A percentile compares a stretch with the other conserved stretches of the same genome.
These are phyloP conservation scores for Notodromas monacha DNA, from an alignment of 2,888 invertebrate genomes.

Conservation along the genomic window DNA sequence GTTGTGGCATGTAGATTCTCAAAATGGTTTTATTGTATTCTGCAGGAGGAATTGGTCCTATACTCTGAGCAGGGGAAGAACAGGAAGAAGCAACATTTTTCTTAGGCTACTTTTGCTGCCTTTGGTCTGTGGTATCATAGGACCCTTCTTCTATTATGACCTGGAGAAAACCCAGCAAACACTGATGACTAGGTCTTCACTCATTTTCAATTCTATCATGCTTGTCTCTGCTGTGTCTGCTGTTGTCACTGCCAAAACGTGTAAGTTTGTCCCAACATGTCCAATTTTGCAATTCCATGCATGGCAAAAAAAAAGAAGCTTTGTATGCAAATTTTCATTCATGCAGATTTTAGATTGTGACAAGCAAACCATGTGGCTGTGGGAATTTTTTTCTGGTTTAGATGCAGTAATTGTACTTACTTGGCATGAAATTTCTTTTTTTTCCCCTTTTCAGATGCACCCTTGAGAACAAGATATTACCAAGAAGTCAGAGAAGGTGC, in stretches of 20 bases:
- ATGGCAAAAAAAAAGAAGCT: no score
- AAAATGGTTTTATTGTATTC: neutral
- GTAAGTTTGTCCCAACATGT: no score
- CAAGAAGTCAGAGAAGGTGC: constrained; percentile 63
- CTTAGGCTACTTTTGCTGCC: constrained; percentile 22
- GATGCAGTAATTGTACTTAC: constrained; percentile 5
- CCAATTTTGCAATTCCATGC: no score
- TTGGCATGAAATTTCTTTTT: constrained; percentile 7
- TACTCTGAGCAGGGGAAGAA: neutral
- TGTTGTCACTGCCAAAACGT: constrained; percentile 30
- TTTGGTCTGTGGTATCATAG: constrained; percentile 33
- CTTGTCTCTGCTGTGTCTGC: constrained; percentile 33
- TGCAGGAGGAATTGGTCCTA: neutral
- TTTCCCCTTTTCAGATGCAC: constrained; percentile 17
- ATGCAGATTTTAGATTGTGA: no score
- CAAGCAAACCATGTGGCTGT: neutral
- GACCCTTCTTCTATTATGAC: constrained; percentile 38
- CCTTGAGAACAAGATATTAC: constrained; percentile 59
- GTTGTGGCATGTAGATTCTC: neutral
- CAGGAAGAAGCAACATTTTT: neutral
- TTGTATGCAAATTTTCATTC: no score
- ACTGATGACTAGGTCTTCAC: constrained; percentile 32
- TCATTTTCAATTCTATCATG: constrained; percentile 31
- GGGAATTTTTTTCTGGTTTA: neutral
- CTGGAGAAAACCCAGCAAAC: constrained; percentile 28